These are phyloP conservation scores for Desmophyllum pertusum DNA, from an alignment of 92 coral and sea anemone species.

Conservation along the genomic window DNA sequence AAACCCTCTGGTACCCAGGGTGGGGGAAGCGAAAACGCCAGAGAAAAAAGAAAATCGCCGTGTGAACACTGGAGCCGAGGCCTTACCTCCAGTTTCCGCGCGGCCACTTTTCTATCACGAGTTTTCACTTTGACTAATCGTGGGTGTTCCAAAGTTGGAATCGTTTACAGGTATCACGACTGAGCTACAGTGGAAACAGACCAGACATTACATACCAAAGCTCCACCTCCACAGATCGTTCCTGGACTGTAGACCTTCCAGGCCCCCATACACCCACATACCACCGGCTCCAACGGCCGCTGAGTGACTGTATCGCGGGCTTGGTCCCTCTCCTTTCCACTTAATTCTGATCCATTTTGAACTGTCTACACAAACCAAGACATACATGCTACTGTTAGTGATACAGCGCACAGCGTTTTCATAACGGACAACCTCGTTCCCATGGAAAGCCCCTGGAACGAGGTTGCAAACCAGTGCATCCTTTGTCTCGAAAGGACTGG, in stretches of 20 bases:
- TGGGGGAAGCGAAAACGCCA: background rate
- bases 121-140: too few relatives aligned
- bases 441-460: background rate
- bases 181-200: background rate
- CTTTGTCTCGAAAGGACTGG: background rate
- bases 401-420: background rate
- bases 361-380: constrained; percentile 30
- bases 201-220: constrained; percentile 71
- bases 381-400: background rate
- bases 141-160: background rate
- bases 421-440: background rate
- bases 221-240: constrained; percentile 96
- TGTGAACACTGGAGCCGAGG: too few relatives aligned
- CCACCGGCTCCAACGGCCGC: constrained; percentile 84
- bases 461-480: background rate
- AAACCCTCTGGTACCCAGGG: too few relatives aligned
- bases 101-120: too few relatives aligned
- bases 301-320: constrained; percentile 93
- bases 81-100: too few relatives aligned
- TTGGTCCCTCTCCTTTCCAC: constrained; percentile 74
- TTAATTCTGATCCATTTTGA: constrained; percentile 71
- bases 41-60: too few relatives aligned
- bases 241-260: constrained; percentile 77
- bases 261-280: constrained; percentile 92
- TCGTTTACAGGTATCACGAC: too few relatives aligned